Evolutionary conservation across 2,888 invertebrate genomes (phyloP), one percentile per base, ranked within the genome.

Genomic region (Hydrotaea cyrtoneurina): DNA sequence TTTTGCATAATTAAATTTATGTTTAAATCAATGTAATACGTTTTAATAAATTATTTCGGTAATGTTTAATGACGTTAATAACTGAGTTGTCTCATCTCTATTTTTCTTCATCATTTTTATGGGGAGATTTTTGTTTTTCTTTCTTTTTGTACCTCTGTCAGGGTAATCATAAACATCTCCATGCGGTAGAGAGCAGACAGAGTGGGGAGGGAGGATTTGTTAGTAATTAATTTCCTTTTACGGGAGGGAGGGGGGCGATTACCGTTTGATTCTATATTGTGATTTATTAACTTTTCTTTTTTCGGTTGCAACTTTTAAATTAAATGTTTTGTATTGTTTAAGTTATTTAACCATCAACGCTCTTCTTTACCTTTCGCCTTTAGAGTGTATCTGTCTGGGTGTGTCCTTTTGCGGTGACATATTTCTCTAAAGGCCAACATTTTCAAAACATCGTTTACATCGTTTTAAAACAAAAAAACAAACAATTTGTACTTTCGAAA

Each of bases 401-500:
- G 8, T 31, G 39, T 59, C 59, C 21, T 59, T 59, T 59, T 0
- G 26, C 5, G n/a, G 31, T 31, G 13, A 46, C 78, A 69, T 46
- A 62, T 80, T 7, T 31, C 31, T 46, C 66, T 55, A 76, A 80
- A 75, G 74, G 71, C 73, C 75, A 69, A 69, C 85, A 78, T 86
- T 78, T 82, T 76, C 87, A 86, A 90, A 89, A 89, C 89, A 88
- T 89, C 86, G 88, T 88, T 89, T 88, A 89, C 88, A 50, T 50
- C 50, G 57, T 77, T 62, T 31, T 53, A 62, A 72, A 69, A 53
- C 53, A 79, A 91, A 91, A n/a, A 91, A 89, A 91, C 92, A 89
- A 92, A 92, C 92, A 92, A 92, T 92, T 92, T 92, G 92, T 92
- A 92, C 92, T 92, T 90, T 92, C 92, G 92, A 92, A 92, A 92